phyloP scores from a whole-genome alignment of 1,140 invertebrate species.

The Papilio xuthus region DNA sequence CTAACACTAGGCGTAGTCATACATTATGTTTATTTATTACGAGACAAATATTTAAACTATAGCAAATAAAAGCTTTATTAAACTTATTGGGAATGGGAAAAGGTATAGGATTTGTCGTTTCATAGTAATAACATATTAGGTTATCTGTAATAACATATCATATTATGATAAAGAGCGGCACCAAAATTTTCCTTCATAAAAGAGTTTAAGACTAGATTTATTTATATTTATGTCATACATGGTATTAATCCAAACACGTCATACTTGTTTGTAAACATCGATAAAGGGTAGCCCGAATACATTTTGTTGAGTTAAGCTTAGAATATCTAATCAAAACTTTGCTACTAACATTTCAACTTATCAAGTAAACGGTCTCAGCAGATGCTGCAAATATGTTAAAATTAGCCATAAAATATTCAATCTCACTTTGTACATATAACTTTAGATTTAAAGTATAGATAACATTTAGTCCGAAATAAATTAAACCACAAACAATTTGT shows the following conservation, averaged over 20 bases:
- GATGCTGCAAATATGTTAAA: background rate
- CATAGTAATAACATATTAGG: background rate
- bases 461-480: no score
- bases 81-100: no score
- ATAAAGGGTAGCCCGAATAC: conserved; percentile 12
- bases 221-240: background rate
- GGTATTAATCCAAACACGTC: conserved; percentile 15
- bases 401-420: background rate
- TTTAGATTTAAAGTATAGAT: background rate
- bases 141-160: background rate
- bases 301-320: conserved; percentile 10
- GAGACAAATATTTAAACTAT: no score
- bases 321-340: conserved; percentile 23
- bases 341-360: conserved; percentile 22
- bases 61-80: no score
- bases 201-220: background rate
- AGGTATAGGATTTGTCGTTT: background rate
- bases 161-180: no score
- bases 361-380: conserved; percentile 14
- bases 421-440: background rate
- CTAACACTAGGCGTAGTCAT: no score
- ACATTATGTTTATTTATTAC: no score
- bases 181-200: background rate
- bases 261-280: conserved; percentile 20
- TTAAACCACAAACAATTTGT: no score